These are phyloP conservation scores for Miopithecus talapoin DNA, from an alignment of 2,797 vertebrate genomes.

Conservation along the genomic window DNA sequence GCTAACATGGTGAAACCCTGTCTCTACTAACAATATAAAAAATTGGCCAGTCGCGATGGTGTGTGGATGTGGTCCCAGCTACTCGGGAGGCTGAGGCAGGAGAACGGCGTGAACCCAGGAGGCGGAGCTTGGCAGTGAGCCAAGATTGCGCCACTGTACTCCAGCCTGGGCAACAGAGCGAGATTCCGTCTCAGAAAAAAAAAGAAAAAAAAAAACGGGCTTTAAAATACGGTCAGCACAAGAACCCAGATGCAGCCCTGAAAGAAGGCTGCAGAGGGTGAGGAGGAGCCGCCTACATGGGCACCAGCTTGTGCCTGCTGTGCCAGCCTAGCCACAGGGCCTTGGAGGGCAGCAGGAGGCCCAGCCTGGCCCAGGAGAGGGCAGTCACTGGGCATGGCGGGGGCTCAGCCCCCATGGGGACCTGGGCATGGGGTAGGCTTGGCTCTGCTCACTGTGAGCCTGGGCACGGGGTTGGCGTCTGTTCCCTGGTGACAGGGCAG, in stretches of 20 bases:
- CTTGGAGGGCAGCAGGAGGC: not conserved
- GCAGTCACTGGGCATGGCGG: not conserved
- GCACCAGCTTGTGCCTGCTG: not conserved
- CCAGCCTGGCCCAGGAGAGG: not conserved
- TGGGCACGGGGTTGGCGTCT: not conserved
- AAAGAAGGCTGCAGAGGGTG: accelerated
- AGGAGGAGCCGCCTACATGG: not conserved
- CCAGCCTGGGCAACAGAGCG: too few species aligned
- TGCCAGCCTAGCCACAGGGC: not conserved
- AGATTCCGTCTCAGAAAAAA: too few species aligned
- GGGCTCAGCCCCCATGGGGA: not conserved
- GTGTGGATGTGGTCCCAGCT: too few species aligned
- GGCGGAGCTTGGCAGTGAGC: too few species aligned
- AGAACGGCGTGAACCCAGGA: too few species aligned
- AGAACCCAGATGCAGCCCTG: not conserved
- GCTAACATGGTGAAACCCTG: too few species aligned
- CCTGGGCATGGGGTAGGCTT: not conserved
- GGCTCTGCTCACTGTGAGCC: not conserved
- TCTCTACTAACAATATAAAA: too few species aligned
- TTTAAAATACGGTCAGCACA: accelerated
- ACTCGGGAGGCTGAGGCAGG: too few species aligned
- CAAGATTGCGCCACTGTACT: too few species aligned
- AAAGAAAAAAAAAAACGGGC: too few species aligned
- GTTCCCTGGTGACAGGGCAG: not conserved
- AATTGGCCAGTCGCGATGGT: too few species aligned